phyloP scores from a whole-genome alignment of 2,888 invertebrate genomes.

The Chrysodeixis includens region DNA sequence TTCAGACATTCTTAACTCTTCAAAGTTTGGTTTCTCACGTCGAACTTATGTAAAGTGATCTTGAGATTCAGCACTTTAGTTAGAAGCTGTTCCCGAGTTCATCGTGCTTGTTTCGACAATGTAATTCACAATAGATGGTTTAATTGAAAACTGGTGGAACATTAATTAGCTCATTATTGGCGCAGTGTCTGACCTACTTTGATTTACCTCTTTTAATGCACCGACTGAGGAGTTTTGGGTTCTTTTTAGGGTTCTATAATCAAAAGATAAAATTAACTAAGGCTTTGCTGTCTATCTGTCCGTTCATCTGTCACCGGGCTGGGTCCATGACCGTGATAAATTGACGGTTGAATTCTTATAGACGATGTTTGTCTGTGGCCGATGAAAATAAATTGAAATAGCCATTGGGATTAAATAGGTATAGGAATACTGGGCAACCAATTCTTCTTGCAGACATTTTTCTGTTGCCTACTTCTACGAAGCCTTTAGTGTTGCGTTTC shows the following conservation, averaged over 20 bases:
- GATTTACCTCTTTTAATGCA: not conserved
- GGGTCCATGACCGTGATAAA: no score
- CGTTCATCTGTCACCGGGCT: no score
- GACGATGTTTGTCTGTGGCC: no score
- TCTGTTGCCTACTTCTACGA: no score
- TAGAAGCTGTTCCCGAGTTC: slow-evolving; percentile 35
- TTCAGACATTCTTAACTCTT: not conserved
- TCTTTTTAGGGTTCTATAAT: not conserved
- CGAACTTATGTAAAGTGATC: slow-evolving; percentile 43
- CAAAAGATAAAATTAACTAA: no score
- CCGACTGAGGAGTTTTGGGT: not conserved
- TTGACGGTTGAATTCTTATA: no score
- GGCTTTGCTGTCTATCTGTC: no score
- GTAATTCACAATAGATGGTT: slow-evolving; percentile 38
- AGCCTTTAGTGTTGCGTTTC: no score
- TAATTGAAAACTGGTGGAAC: slow-evolving; percentile 24
- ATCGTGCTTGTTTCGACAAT: slow-evolving; percentile 23
- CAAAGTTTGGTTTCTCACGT: not conserved
- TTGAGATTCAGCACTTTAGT: slow-evolving; percentile 41
- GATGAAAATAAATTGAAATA: no score
- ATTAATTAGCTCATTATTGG: slow-evolving; percentile 8
- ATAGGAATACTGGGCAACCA: no score
- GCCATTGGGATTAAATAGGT: no score
- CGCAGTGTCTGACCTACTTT: not conserved
- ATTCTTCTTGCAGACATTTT: no score